Evolutionary conservation across 37 sponge, comb jelly and placozoan species (phyloP), one percentile per base, ranked within the genome.

Genomic region (Eunapius fragilis): DNA sequence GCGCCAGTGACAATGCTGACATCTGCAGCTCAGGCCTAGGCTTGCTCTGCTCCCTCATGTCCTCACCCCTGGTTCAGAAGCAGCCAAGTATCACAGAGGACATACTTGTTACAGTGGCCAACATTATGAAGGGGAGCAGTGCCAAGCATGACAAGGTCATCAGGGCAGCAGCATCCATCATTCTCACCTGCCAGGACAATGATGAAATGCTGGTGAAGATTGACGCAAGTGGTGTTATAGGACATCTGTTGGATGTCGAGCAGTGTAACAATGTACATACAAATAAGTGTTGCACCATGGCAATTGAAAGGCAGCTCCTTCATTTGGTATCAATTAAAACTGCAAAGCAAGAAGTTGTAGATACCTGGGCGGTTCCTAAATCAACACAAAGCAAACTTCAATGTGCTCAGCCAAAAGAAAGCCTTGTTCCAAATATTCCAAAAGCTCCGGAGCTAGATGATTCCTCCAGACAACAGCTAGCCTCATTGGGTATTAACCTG

Each of bases 1-100:
- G 35, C 11, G 37, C 82, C 10, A n/a, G 70, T 24, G 89, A 91
- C 22, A 77, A 70, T 49, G 37, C 68, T 3, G 94, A 94, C 31
- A 19, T 91, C 12, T 70, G 74, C 14, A 91, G 94, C 91, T 70
- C 86, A 31, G 82, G 89, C 9, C 83, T 94, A 14, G 91, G 94
- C 1, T 72, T 88, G 0, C 85, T 94, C 2, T 88, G 91, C 72
- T 77, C 94, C 30, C 69, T 94, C 4, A 82, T 91, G 19, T 94
- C 91, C 80, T 85, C 88, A 80, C 80, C 94, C n/a, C 71, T 91
- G 10, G 23, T 70, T 47, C 87, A 91, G 68, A 81, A 89, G 12
- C 82, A 84, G 2, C 85, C 74, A 32, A 70, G 90, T 24, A 72
- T 87, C 74, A 86, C 79, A 1, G 74, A 45, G 3, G 82, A 84